phyloP scores from a whole-genome alignment of 2,888 invertebrate genomes.

The Mechanitis messenoides region DNA sequence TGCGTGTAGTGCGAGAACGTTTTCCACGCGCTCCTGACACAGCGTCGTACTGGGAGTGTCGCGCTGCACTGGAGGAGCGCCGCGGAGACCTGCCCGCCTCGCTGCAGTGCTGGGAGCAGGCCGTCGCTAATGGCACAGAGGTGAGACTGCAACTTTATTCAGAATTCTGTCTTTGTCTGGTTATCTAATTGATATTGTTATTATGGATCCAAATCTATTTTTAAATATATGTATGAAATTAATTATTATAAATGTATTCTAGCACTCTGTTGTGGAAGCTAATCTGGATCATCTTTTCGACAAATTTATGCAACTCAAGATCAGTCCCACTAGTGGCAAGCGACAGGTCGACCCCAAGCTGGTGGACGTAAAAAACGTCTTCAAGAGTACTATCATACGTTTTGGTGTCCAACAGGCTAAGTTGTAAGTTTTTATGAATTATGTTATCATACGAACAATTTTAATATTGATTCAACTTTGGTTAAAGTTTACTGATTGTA shows the following conservation, averaged over 20 bases:
- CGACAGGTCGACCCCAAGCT: constrained; percentile 50
- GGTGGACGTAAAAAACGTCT: constrained; percentile 74
- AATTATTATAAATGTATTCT: constrained; percentile 28
- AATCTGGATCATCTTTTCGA: constrained; percentile 73
- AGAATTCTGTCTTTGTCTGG: too few relatives aligned
- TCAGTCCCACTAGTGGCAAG: constrained; percentile 54
- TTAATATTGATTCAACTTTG: too few relatives aligned
- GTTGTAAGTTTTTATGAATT: constrained; percentile 45
- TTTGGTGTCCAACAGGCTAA: constrained; percentile 75
- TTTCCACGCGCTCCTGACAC: constrained; percentile 55
- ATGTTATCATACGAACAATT: not conserved
- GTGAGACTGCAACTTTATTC: constrained; percentile 41
- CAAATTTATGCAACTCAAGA: constrained; percentile 77
- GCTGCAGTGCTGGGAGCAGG: constrained; percentile 77
- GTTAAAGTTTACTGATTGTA: too few relatives aligned
- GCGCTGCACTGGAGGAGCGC: constrained; percentile 74
- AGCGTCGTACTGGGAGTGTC: constrained; percentile 78
- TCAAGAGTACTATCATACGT: constrained; percentile 76
- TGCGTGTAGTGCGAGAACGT: constrained; percentile 66
- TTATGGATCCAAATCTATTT: too few relatives aligned
- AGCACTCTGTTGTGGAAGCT: constrained; percentile 72
- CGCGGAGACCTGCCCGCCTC: constrained; percentile 74
- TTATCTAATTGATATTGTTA: too few relatives aligned
- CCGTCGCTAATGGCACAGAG: constrained; percentile 76
- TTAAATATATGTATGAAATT: not conserved